Evolutionary conservation across 2,888 invertebrate genomes (phyloP).

Genomic region (Deilephila porcellus): DNA sequence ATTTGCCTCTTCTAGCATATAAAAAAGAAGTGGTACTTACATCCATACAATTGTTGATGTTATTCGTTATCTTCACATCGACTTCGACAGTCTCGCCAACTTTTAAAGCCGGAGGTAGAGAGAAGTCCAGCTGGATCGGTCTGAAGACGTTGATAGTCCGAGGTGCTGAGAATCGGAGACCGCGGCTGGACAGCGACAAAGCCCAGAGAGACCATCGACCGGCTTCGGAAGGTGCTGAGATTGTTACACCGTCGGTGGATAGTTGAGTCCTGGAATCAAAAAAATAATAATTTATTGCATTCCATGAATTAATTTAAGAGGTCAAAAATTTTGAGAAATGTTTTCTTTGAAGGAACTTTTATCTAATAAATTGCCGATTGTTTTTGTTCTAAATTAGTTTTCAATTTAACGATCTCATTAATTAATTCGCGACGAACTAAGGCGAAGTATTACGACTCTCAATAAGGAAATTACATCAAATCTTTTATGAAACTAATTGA

Average conservation of each 20-base stretch:
- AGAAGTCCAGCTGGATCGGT: conserved; percentile 86
- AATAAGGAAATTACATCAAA: too few relatives aligned
- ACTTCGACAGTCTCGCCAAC: conserved; percentile 87
- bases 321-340: too few relatives aligned
- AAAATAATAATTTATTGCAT: too few relatives aligned
- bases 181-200: conserved; percentile 81
- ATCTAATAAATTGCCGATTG: too few relatives aligned
- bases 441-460: too few relatives aligned
- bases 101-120: conserved; percentile 84
- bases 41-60: conserved; percentile 88
- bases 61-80: conserved; percentile 88
- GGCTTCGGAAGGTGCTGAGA: conserved; percentile 86
- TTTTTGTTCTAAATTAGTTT: too few relatives aligned
- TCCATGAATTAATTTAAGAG: too few relatives aligned
- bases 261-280: conserved; percentile 76
- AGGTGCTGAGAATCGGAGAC: conserved; percentile 84
- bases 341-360: too few relatives aligned
- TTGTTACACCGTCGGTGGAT: conserved; percentile 84
- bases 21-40: conserved; percentile 74
- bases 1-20: too few relatives aligned
- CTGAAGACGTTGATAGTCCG: conserved; percentile 86
- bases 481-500: too few relatives aligned
- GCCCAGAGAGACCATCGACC: conserved; percentile 88
- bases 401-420: too few relatives aligned
- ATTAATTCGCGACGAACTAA: too few relatives aligned